Evolutionary conservation across 2,797 vertebrate genomes (phyloP).

Genomic region (Dermochelys coriacea): DNA sequence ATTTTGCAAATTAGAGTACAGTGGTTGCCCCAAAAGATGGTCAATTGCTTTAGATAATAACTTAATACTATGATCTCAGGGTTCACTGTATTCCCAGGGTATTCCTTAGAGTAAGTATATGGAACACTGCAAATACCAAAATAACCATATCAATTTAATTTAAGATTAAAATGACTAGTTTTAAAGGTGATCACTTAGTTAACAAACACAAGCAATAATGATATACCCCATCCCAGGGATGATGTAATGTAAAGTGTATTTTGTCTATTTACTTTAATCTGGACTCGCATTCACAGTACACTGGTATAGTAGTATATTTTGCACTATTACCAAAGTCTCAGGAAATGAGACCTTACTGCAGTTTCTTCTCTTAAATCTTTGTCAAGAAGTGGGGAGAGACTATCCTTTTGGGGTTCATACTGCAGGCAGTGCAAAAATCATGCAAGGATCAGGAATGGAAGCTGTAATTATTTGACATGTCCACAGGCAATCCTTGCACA

Average conservation of each 20-base stretch:
- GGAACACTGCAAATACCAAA: neutral
- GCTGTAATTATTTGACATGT: neutral
- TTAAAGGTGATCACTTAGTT: neutral
- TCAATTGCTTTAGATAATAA: neutral
- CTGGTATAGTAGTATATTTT: accelerated
- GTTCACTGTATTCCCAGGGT: neutral
- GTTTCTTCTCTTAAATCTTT: neutral
- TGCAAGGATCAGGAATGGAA: neutral
- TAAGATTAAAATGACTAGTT: neutral
- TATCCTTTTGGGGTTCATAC: neutral
- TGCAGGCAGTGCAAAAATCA: accelerated
- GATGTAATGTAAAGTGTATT: neutral
- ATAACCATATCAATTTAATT: neutral
- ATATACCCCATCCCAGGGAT: neutral
- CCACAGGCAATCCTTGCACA: accelerated
- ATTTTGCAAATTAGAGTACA: neutral
- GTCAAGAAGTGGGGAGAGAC: neutral
- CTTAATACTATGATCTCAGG: neutral
- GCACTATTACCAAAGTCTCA: neutral
- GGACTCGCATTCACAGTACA: neutral
- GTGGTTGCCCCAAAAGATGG: neutral
- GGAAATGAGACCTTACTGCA: neutral
- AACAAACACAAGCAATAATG: neutral
- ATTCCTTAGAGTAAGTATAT: neutral
- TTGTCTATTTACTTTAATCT: neutral